These are phyloP conservation scores for Ditylenchus weischeri DNA, from an alignment of 2,888 invertebrate genomes.

Conservation along the genomic window DNA sequence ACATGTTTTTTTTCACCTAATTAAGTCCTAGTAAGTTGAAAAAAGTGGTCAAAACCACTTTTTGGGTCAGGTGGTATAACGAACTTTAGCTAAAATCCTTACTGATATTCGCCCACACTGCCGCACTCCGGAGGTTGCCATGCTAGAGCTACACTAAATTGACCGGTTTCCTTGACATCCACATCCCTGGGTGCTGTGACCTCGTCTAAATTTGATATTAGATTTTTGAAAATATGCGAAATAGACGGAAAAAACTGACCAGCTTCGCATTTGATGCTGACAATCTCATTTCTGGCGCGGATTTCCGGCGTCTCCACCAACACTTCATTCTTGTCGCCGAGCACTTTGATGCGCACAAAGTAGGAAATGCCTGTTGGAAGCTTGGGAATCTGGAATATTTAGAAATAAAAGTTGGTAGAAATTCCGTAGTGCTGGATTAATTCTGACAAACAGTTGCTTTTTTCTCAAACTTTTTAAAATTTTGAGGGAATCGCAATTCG, in stretches of 20 bases:
- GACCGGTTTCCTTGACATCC: conserved; percentile 45
- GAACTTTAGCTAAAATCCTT: too few relatives aligned
- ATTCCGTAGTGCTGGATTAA: too few relatives aligned
- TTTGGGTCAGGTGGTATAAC: too few relatives aligned
- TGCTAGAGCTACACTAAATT: conserved; percentile 52
- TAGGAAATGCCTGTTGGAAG: conserved; percentile 57
- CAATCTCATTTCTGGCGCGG: conserved; percentile 57
- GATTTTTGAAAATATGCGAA: too few relatives aligned
- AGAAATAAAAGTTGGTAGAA: too few relatives aligned
- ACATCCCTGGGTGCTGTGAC: conserved; percentile 54
- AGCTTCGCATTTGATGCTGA: conserved; percentile 55
- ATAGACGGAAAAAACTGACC: conserved; percentile 30
- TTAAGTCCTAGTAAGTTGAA: too few relatives aligned
- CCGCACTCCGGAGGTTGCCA: conserved; percentile 59
- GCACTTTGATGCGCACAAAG: conserved; percentile 57
- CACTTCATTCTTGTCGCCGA: conserved; percentile 55
- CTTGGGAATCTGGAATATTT: conserved; percentile 48
- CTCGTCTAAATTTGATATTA: conserved; percentile 42
- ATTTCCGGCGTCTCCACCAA: conserved; percentile 59
- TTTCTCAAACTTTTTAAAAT: too few relatives aligned
- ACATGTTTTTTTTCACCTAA: not conserved
- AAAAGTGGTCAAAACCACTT: too few relatives aligned
- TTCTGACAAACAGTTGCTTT: too few relatives aligned
- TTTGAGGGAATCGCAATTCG: too few relatives aligned
- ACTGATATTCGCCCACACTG: conserved; percentile 53